These are phyloP conservation scores for Ianthella basta DNA, from an alignment of 37 sponge, comb jelly and placozoan species.

Conservation along the genomic window DNA sequence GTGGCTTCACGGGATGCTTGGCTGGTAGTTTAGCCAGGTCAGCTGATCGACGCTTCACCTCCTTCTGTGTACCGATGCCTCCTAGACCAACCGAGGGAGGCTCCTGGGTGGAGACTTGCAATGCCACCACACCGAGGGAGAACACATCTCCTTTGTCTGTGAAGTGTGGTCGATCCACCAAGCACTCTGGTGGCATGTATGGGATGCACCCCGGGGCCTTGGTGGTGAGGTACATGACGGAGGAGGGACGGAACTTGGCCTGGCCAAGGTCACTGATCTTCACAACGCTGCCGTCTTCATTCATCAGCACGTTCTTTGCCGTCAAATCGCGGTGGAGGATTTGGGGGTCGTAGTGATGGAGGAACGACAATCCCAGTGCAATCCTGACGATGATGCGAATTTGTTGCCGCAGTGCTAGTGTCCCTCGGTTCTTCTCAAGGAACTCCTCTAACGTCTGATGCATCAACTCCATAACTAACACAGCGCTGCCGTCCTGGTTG, in stretches of 20 bases:
- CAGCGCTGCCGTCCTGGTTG: no score
- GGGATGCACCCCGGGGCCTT: neutral
- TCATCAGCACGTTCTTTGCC: neutral
- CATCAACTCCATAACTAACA: no score
- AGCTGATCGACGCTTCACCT: no score
- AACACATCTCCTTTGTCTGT: neutral
- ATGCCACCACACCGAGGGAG: neutral
- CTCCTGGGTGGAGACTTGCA: neutral
- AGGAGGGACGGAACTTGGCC: slow-evolving; percentile 4
- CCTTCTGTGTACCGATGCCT: neutral
- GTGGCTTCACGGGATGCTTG: neutral
- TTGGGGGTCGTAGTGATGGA: slow-evolving; percentile 1
- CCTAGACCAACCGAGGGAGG: neutral
- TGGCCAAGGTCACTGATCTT: slow-evolving; percentile 9
- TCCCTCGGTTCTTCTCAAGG: no score
- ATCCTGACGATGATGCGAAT: neutral
- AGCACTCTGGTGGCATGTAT: slow-evolving; percentile 13
- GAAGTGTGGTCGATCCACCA: neutral
- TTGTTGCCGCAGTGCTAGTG: neutral
- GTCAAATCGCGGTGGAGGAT: slow-evolving; percentile 14
- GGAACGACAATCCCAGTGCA: neutral
- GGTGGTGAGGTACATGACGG: slow-evolving; percentile 9
- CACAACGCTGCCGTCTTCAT: slow-evolving; percentile 16
- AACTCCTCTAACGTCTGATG: no score
- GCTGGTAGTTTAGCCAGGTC: neutral